phyloP scores from a whole-genome alignment of 2,888 invertebrate genomes.

The Drosophila birchii region DNA sequence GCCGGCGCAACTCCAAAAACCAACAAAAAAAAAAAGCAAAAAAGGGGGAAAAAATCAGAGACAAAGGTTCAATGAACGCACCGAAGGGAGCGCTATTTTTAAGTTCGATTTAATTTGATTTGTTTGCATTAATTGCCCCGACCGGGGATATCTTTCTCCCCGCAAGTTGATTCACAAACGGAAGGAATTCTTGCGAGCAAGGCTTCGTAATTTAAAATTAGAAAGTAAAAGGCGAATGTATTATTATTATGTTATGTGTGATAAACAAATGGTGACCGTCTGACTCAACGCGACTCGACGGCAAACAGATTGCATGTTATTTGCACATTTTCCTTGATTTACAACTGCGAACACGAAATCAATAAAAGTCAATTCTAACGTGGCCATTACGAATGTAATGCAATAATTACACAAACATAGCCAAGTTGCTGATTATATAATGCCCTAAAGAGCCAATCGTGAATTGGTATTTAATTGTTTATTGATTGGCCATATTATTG shows the following conservation, averaged over 20 bases:
- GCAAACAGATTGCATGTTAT: slow-evolving; percentile 59
- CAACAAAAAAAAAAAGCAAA: background rate
- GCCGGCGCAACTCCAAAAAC: slow-evolving; percentile 51
- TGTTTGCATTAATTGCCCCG: slow-evolving; percentile 64
- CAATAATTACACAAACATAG: slow-evolving; percentile 34
- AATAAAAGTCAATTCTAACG: slow-evolving; percentile 52
- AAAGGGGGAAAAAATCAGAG: slow-evolving; percentile 15
- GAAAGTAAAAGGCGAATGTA: slow-evolving; percentile 67
- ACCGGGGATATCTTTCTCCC: slow-evolving; percentile 46
- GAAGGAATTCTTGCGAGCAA: slow-evolving; percentile 69
- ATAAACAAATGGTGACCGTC: slow-evolving; percentile 30
- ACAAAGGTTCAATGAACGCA: slow-evolving; percentile 65
- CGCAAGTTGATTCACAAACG: slow-evolving; percentile 61
- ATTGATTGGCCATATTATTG: slow-evolving; percentile 14
- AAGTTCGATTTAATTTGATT: slow-evolving; percentile 67
- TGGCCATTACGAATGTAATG: slow-evolving; percentile 50
- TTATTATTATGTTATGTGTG: slow-evolving; percentile 16
- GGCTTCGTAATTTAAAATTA: slow-evolving; percentile 73
- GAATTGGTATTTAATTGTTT: slow-evolving; percentile 19
- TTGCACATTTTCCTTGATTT: slow-evolving; percentile 68
- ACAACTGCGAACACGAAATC: slow-evolving; percentile 60
- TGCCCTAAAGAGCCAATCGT: slow-evolving; percentile 27
- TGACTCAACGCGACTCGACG: slow-evolving; percentile 28
- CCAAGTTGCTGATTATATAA: slow-evolving; percentile 38
- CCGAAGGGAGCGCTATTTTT: slow-evolving; percentile 73